Evolutionary conservation across 2,113 vertebrate genomes (phyloP).

Genomic region (Eublepharis macularius): DNA sequence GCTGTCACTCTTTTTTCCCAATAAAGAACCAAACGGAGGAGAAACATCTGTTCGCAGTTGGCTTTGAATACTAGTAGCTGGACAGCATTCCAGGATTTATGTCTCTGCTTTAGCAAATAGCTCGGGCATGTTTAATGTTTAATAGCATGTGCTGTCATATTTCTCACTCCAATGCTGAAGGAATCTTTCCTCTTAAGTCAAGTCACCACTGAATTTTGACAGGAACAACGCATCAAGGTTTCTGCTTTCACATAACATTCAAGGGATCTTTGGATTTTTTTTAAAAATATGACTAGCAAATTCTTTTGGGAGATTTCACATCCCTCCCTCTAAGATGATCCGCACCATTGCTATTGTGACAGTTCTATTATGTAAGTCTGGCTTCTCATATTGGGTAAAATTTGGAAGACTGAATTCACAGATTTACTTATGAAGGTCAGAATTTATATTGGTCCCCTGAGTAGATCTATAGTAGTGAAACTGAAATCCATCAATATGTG

Average conservation of each 20-base stretch:
- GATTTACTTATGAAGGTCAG: too few relatives aligned
- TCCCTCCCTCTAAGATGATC: too few relatives aligned
- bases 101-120: not conserved
- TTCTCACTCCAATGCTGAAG: not conserved
- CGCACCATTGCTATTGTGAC: too few relatives aligned
- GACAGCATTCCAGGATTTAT: not conserved
- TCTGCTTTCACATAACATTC: not conserved
- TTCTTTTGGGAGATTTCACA: too few relatives aligned
- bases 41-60: conserved; percentile 20
- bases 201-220: not conserved
- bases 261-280: too few relatives aligned
- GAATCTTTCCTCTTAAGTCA: not conserved
- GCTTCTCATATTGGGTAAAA: too few relatives aligned
- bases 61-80: not conserved
- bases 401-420: too few relatives aligned
- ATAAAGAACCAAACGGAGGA: conserved; percentile 1
- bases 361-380: too few relatives aligned
- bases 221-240: not conserved
- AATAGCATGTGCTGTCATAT: not conserved
- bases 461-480: too few relatives aligned
- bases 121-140: not conserved
- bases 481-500: too few relatives aligned
- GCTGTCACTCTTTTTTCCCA: conserved; percentile 18
- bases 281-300: too few relatives aligned
- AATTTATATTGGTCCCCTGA: too few relatives aligned